Evolutionary conservation across 2,113 vertebrate species (phyloP).

Genomic region (Chlorodrepanis virens): DNA sequence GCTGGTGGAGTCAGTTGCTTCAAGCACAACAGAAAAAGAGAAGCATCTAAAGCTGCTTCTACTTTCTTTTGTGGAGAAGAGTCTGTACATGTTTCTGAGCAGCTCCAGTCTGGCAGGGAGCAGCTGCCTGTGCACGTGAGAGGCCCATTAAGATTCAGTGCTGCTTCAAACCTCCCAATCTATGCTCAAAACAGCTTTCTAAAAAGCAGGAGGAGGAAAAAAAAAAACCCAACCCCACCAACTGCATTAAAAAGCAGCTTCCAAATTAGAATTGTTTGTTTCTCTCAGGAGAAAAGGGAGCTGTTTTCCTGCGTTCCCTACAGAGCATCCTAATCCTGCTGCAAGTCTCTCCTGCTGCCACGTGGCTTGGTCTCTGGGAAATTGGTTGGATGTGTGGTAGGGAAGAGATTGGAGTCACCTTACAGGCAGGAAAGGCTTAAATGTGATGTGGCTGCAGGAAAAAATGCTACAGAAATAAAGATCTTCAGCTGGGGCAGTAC

Average conservation of each 20-base stretch:
- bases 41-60: neutral
- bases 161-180: conserved; percentile 9
- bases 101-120: neutral
- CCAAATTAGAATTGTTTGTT: neutral
- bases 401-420: neutral
- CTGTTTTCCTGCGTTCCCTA: neutral
- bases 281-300: neutral
- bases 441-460: neutral
- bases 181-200: neutral
- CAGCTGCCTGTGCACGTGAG: conserved; percentile 33
- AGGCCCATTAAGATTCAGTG: neutral
- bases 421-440: neutral
- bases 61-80: neutral
- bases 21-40: neutral
- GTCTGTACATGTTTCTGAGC: neutral
- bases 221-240: neutral
- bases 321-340: neutral
- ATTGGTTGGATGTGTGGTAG: neutral
- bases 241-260: neutral
- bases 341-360: neutral
- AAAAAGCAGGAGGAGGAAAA: neutral
- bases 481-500: neutral
- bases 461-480: neutral
- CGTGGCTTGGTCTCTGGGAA: neutral
- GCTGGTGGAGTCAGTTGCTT: neutral